These are phyloP conservation scores for Microtus pennsylvanicus DNA, from an alignment of 2,113 vertebrate species.

Conservation along the genomic window DNA sequence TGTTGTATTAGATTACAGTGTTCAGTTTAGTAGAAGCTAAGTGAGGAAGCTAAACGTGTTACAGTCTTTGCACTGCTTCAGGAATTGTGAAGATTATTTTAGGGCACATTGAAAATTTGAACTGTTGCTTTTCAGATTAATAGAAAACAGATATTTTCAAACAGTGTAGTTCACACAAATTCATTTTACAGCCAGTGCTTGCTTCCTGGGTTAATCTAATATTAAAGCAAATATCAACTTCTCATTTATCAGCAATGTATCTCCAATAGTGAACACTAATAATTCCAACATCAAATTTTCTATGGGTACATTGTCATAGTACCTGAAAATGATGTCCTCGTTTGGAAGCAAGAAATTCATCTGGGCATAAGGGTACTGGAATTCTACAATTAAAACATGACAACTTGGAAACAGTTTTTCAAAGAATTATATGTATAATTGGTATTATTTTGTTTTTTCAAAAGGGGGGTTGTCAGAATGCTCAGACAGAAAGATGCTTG, in stretches of 20 bases:
- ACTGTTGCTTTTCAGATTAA: slow-evolving; percentile 44
- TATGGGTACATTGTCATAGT: neutral
- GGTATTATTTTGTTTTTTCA: neutral
- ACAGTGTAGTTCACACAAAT: neutral
- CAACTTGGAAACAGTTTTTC: neutral
- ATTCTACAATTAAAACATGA: neutral
- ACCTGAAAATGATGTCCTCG: neutral
- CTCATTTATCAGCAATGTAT: slow-evolving; percentile 1
- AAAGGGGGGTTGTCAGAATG: neutral
- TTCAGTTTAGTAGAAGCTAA: slow-evolving; percentile 76
- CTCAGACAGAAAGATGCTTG: neutral
- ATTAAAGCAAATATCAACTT: slow-evolving; percentile 53
- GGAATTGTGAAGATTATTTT: slow-evolving; percentile 58
- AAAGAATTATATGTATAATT: neutral
- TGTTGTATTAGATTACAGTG: slow-evolving; percentile 80
- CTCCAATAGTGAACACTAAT: neutral
- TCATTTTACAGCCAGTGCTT: neutral
- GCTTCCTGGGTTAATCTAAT: neutral
- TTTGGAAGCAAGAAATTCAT: neutral
- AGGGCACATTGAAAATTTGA: slow-evolving; percentile 45
- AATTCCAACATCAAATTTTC: neutral
- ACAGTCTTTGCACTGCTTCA: slow-evolving; percentile 11
- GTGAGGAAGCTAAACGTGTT: slow-evolving; percentile 67
- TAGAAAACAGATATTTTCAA: slow-evolving; percentile 53
- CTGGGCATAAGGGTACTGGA: neutral